Conservation (phyloP, 1,140 invertebrate species). For the Drosophila paulistorum region DNA sequence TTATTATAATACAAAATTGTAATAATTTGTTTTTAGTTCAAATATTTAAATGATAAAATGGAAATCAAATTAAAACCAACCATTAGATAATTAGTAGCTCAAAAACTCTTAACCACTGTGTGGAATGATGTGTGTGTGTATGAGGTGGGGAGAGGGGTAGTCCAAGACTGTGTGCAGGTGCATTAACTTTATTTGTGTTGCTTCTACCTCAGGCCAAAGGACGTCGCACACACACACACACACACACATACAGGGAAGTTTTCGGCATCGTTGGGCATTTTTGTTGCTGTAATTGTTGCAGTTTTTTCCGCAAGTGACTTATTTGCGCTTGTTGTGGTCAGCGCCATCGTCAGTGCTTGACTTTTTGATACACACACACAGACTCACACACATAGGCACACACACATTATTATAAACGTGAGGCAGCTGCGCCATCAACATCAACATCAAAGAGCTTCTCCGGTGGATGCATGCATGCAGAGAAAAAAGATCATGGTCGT, state of each 20-base stretch:
- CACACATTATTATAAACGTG: slow-evolving; percentile 44
- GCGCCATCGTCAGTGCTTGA: slow-evolving; percentile 49
- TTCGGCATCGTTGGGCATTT: background rate
- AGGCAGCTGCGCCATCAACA: slow-evolving; percentile 30
- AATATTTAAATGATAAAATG: no score
- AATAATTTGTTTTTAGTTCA: no score
- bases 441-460: slow-evolving; percentile 40
- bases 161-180: slow-evolving; percentile 30
- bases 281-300: slow-evolving; percentile 18
- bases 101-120: background rate
- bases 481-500: background rate
- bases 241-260: background rate
- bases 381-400: slow-evolving; percentile 3
- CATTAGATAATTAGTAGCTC: slow-evolving; percentile 1
- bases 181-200: slow-evolving; percentile 71
- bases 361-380: slow-evolving; percentile 38
- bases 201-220: slow-evolving; percentile 39
- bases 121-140: background rate
- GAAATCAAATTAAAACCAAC: background rate
- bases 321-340: slow-evolving; percentile 62
- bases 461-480: background rate
- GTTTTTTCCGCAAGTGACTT: slow-evolving; percentile 52
- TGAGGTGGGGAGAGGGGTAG: background rate
- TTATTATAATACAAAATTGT: background rate
- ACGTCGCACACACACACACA: background rate